Conservation (phyloP, 1,140 invertebrate species). For the Atopsyche davidsoni region DNA sequence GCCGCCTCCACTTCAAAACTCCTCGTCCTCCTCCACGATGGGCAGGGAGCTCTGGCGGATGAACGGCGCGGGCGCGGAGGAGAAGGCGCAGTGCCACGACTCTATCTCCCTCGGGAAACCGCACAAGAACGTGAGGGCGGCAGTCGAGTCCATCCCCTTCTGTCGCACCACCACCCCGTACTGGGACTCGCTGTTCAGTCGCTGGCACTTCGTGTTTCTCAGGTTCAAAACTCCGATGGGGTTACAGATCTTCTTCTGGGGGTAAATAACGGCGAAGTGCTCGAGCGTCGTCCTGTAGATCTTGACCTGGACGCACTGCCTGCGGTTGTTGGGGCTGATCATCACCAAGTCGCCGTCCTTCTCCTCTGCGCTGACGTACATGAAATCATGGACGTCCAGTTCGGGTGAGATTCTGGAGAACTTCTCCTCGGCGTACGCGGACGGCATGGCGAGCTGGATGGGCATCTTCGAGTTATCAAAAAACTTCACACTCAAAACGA, state of each 20-base stretch:
- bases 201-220: constrained; percentile 53
- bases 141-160: constrained; percentile 55
- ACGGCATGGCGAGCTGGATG: constrained; percentile 24
- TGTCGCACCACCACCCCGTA: constrained; percentile 53
- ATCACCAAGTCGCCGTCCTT: constrained; percentile 59
- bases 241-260: constrained; percentile 57
- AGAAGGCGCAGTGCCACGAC: constrained; percentile 57
- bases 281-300: constrained; percentile 61
- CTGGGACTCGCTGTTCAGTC: constrained; percentile 39
- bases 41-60: constrained; percentile 53
- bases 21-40: constrained; percentile 58
- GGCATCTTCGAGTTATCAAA: constrained; percentile 21
- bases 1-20: constrained; percentile 40
- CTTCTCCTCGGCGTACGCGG: constrained; percentile 20
- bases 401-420: constrained; percentile 23
- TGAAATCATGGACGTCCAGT: constrained; percentile 33
- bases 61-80: constrained; percentile 45
- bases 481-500: no score
- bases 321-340: constrained; percentile 50
- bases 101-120: constrained; percentile 54
- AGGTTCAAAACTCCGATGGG: constrained; percentile 59
- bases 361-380: constrained; percentile 51
- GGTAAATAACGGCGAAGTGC: constrained; percentile 62
- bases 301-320: constrained; percentile 56
- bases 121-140: constrained; percentile 54